Evolutionary conservation across 2,888 invertebrate species (phyloP).

Genomic region (Rhorus exstirpatorius): DNA sequence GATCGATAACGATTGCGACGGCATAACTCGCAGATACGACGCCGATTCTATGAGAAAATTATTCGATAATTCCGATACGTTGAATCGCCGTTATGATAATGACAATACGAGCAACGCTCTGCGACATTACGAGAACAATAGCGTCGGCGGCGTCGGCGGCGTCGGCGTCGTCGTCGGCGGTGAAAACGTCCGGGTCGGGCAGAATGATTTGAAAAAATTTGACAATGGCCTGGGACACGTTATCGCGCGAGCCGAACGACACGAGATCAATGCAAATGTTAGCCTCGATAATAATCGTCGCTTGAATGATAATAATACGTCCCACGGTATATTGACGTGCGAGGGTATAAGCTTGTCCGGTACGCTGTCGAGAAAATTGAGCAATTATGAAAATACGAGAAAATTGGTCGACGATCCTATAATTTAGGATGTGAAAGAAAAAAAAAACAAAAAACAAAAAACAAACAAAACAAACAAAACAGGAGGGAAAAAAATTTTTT

Average conservation of each 20-base stretch:
- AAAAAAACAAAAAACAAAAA: background rate
- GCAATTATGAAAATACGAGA: constrained; percentile 81
- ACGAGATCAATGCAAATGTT: constrained; percentile 80
- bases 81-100: constrained; percentile 81
- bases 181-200: too few relatives aligned
- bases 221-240: constrained; percentile 82
- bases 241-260: constrained; percentile 78
- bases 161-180: too few relatives aligned
- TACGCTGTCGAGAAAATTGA: constrained; percentile 79
- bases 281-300: constrained; percentile 80
- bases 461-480: too few relatives aligned
- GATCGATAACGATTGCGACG: constrained; percentile 78
- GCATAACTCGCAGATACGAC: constrained; percentile 78
- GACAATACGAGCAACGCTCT: constrained; percentile 73
- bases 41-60: constrained; percentile 80
- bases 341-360: constrained; percentile 80
- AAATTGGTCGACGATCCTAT: constrained; percentile 78
- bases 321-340: constrained; percentile 74
- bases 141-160: too few relatives aligned
- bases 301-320: constrained; percentile 64
- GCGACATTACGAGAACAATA: constrained; percentile 78
- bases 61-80: constrained; percentile 80
- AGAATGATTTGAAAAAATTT: constrained; percentile 83
- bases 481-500: too few relatives aligned
- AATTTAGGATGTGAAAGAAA: constrained; percentile 78